These are phyloP conservation scores for Mycteria americana DNA, from an alignment of 2,797 vertebrate genomes.

Conservation along the genomic window DNA sequence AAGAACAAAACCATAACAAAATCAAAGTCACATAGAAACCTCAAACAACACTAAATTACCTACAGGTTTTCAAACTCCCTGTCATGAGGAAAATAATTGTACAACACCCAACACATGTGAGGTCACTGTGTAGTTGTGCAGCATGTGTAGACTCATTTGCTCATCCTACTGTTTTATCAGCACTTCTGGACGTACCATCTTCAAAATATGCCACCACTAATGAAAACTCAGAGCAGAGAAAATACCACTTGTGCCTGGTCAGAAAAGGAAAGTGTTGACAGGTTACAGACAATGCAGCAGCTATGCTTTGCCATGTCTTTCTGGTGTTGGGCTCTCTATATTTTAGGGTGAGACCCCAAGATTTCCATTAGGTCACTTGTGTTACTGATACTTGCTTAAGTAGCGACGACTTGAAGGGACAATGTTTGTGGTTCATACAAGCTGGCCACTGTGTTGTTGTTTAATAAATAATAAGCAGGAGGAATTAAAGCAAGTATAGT, in stretches of 20 bases:
- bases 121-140: neutral
- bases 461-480: slow-evolving; percentile 9
- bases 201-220: neutral
- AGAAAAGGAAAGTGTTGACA: neutral
- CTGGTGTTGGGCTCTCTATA: neutral
- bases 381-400: neutral
- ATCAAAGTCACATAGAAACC: neutral
- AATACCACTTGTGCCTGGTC: neutral
- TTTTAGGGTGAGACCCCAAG: neutral
- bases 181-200: neutral
- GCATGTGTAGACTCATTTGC: neutral
- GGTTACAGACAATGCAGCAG: neutral
- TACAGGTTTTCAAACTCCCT: neutral
- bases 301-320: neutral
- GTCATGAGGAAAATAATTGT: neutral
- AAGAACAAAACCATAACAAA: neutral
- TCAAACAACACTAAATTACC: neutral
- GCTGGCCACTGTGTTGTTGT: neutral
- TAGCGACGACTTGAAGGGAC: neutral
- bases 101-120: neutral
- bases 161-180: neutral
- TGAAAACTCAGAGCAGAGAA: neutral
- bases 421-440: neutral
- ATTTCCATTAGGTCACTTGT: neutral
- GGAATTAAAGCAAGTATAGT: neutral